These are phyloP conservation scores for Argyresthia albistria DNA, from an alignment of 2,888 invertebrate species.

Conservation along the genomic window DNA sequence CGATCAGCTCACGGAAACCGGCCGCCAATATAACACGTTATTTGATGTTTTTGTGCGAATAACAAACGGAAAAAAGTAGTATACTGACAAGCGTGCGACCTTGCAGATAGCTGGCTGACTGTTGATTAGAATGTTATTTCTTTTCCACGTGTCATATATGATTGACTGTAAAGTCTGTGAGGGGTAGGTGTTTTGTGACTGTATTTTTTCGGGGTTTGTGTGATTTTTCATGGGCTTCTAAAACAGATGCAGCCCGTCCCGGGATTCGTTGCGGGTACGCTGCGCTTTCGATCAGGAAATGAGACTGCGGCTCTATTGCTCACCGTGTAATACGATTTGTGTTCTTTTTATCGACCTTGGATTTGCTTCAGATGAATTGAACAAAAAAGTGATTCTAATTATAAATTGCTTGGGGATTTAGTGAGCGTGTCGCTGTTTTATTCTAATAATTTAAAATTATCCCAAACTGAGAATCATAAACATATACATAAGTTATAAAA, in stretches of 20 bases:
- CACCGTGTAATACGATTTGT: slow-evolving; percentile 43
- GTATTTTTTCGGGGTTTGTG: background rate
- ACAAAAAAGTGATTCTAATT: too few species aligned
- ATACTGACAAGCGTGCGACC: slow-evolving; percentile 39
- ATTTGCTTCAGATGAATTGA: background rate
- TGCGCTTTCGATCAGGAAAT: slow-evolving; percentile 43
- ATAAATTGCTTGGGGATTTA: too few species aligned
- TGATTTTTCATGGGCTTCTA: background rate
- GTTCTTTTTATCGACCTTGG: slow-evolving; percentile 26
- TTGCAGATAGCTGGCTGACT: slow-evolving; percentile 15
- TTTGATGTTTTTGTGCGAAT: slow-evolving; percentile 56
- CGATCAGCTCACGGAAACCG: slow-evolving; percentile 37
- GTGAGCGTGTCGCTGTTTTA: too few species aligned
- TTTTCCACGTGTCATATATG: too few species aligned
- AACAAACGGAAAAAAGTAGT: slow-evolving; percentile 59
- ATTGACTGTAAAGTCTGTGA: too few species aligned
- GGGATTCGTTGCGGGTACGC: slow-evolving; percentile 24
- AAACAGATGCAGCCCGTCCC: slow-evolving; percentile 11
- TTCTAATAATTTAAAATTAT: too few species aligned
- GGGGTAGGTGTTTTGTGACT: background rate
- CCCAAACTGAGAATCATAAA: too few species aligned
- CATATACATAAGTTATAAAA: too few species aligned
- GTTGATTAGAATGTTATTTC: background rate
- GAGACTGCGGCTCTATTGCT: slow-evolving; percentile 32
- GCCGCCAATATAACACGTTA: slow-evolving; percentile 56